A percentile compares a stretch with the other conserved stretches of the same genome.
These are phyloP conservation scores for Phoxinus phoxinus DNA, from an alignment of 2,113 vertebrate genomes.

Conservation along the genomic window DNA sequence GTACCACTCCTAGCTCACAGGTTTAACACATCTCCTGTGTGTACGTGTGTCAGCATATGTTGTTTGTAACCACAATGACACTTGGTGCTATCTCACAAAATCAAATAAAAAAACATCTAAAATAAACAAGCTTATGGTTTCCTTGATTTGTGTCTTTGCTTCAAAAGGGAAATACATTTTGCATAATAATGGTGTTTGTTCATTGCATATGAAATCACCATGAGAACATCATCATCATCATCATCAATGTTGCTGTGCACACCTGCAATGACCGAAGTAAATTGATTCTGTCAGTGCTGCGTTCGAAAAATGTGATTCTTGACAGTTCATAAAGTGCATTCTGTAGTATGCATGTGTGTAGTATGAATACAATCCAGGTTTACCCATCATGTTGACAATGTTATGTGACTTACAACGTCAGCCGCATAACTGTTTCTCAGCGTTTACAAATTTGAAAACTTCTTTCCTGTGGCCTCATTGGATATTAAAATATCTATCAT, in stretches of 20 bases:
- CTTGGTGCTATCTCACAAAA: neutral
- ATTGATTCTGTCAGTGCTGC: neutral
- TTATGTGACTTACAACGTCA: neutral
- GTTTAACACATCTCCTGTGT: conserved; percentile 8
- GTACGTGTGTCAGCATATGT: conserved; percentile 2
- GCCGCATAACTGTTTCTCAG: neutral
- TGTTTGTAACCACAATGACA: neutral
- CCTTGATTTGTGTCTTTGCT: neutral
- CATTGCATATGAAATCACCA: neutral
- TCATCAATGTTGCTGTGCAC: neutral
- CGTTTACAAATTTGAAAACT: neutral
- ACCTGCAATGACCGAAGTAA: neutral
- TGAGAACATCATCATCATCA: neutral
- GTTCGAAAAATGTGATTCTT: neutral
- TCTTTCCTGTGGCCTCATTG: neutral
- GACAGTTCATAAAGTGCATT: conserved; percentile 1
- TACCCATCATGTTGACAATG: neutral
- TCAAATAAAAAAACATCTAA: neutral
- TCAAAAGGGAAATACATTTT: neutral
- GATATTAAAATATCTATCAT: neutral
- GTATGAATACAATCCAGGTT: neutral
- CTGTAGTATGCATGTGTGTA: neutral
- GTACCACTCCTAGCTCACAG: conserved; percentile 16
- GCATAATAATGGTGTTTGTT: neutral
- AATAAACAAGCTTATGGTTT: neutral